Base-by-base conservation (phyloP, 2,888 invertebrate genomes). In the Alcis repandata region DNA sequence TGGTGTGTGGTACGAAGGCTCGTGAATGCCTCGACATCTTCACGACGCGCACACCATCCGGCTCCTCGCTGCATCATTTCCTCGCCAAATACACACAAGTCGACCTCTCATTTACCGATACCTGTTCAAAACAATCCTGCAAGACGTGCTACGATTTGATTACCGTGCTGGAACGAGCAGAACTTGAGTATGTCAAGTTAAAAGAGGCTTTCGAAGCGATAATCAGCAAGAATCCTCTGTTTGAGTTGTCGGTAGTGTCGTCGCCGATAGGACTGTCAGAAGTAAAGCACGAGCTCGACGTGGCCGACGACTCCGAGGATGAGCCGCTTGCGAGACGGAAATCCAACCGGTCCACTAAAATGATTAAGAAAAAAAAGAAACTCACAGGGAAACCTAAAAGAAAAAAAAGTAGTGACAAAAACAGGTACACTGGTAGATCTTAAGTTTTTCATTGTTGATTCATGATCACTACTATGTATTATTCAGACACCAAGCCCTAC, bases 281-380 rank as follows among this genome's bases (percentile, higher is more conserved):
- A 13, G 80, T 87, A 7, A 88, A 87, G 61, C 63, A 79, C 2
- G 89, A 88, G 64, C 13, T 75, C 15, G 70, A 78, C 11, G 57
- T 13, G 69, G 71, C 17, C 22, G 69, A 68, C 9, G 59, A 89
- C 67, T 89, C 89, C 0, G 90, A 90, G 63, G 88, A 90, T 72
- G 92, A 92, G 68, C 92, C 92, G 0, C 79, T 93, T 1, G 85
- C 90, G 10, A 83, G 85, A 1, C 89, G 88, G 63, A 89, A 87
- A 71, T 88, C 84, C 59, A 79, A 85, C 33, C 78, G 83, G 43
- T 74, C 77, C 3, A 76, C 77, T 2, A 90, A 87, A 77, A 78
- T 80, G 13, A 82, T 83, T 0, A 88, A 88, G 70, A 84, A 86
- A 70, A 90, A 87, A 79, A 90, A 88, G 76, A 87, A 87, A 73